Evolutionary conservation across 2,888 invertebrate genomes (phyloP).

Genomic region (Metellina segmentata): DNA sequence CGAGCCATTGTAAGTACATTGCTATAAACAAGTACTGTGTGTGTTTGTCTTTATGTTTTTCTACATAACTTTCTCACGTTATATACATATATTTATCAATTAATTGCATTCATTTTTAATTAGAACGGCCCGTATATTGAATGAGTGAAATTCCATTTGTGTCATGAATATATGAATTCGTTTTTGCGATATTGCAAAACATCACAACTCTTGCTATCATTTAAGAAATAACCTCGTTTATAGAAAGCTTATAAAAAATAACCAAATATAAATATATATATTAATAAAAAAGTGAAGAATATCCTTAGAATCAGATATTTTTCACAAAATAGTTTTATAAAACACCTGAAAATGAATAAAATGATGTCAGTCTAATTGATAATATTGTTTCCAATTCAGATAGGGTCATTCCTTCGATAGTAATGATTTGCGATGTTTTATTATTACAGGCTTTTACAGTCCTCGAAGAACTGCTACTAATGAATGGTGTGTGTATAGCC

Average conservation of each 20-base stretch:
- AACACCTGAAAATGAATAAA: not conserved
- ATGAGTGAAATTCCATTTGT: no score
- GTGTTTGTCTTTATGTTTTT: not conserved
- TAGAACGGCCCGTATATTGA: not conserved
- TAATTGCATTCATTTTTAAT: not conserved
- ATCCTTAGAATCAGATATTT: not conserved
- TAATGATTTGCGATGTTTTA: slow-evolving; percentile 1
- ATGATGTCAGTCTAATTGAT: not conserved
- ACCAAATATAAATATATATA: not conserved
- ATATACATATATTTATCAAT: not conserved
- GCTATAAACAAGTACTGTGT: no score
- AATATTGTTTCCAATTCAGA: not conserved
- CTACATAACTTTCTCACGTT: not conserved
- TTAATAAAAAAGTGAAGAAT: not conserved
- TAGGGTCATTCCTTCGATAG: not conserved
- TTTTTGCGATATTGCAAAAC: no score
- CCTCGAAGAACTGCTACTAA: slow-evolving; percentile 90
- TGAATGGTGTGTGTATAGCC: slow-evolving; percentile 94
- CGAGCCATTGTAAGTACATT: not conserved
- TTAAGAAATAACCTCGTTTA: no score
- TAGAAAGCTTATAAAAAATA: no score
- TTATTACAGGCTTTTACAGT: slow-evolving; percentile 93
- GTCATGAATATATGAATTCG: no score
- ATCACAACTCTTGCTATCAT: no score
- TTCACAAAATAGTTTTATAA: not conserved